These are phyloP conservation scores for Drosophila ananassae DNA, from an alignment of 1,140 invertebrate genomes.

Conservation along the genomic window DNA sequence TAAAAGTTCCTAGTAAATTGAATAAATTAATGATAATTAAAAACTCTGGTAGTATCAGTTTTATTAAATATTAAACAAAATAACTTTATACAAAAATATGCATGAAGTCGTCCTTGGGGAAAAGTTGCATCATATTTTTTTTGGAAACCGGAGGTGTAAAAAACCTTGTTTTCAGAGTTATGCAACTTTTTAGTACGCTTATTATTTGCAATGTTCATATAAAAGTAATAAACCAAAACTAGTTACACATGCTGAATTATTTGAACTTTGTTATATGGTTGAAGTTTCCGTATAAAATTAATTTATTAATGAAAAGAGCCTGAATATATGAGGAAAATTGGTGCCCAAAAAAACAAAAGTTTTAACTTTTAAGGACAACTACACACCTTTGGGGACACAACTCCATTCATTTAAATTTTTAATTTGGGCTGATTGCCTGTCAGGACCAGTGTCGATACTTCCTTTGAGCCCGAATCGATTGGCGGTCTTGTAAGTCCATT, in stretches of 20 bases:
- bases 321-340: too few species aligned
- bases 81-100: not conserved
- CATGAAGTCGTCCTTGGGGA: not conserved
- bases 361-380: not conserved
- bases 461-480: conserved; percentile 36
- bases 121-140: not conserved
- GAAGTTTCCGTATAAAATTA: not conserved
- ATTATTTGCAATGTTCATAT: not conserved
- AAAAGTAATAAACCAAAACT: not conserved
- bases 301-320: too few species aligned
- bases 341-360: too few species aligned
- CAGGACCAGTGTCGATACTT: conserved; percentile 6
- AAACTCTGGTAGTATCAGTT: not conserved
- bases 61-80: not conserved
- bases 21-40: too few species aligned
- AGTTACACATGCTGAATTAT: too few species aligned
- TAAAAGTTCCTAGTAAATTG: too few species aligned
- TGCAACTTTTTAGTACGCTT: not conserved
- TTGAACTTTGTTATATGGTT: not conserved
- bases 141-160: not conserved
- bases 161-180: not conserved
- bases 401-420: not conserved
- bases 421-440: not conserved
- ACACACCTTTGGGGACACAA: not conserved
- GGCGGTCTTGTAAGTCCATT: conserved; percentile 36